Percentiles rank a stretch among this genome's conserved stretches.
phyloP scores from a whole-genome alignment of 2,113 vertebrate species.

The Lutjanus erythropterus region DNA sequence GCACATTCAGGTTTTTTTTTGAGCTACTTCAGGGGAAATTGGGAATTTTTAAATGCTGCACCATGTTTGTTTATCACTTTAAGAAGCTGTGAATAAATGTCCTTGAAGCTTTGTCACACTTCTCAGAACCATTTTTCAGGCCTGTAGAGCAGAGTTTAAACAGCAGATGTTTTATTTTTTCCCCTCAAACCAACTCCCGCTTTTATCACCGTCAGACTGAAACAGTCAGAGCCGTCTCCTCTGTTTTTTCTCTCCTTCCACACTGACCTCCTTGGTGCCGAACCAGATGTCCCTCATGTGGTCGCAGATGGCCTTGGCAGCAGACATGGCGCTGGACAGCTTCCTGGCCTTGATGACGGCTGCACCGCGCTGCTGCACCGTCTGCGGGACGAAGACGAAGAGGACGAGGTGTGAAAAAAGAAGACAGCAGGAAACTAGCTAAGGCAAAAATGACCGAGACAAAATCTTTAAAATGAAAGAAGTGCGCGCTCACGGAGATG shows the following conservation, averaged over 20 bases:
- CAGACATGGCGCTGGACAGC: conserved; percentile 98
- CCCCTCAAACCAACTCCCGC: too few relatives aligned
- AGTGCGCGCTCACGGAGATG: conserved; percentile 88
- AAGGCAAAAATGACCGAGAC: background rate
- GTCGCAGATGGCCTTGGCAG: conserved; percentile 97
- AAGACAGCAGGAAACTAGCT: background rate
- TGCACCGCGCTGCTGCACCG: conserved; percentile 94
- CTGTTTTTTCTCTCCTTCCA: background rate
- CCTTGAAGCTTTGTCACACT: background rate
- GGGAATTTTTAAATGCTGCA: too few relatives aligned
- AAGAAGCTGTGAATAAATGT: background rate
- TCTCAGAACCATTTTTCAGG: background rate
- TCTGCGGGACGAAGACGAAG: conserved; percentile 78
- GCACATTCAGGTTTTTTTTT: too few relatives aligned
- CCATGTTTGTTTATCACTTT: too few relatives aligned
- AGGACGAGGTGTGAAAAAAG: background rate
- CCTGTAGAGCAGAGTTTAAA: background rate
- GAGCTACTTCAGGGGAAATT: too few relatives aligned
- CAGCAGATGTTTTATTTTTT: background rate
- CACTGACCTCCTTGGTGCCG: conserved; percentile 93
- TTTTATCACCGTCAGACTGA: background rate
- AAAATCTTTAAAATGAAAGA: too few relatives aligned
- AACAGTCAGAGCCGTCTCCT: background rate
- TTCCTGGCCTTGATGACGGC: conserved; percentile 97
- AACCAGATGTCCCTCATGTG: conserved; percentile 98